A percentile compares a stretch with the other conserved stretches of the same genome.
phyloP scores from a whole-genome alignment of 2,797 vertebrate genomes.

The Triplophysa bombifrons region DNA sequence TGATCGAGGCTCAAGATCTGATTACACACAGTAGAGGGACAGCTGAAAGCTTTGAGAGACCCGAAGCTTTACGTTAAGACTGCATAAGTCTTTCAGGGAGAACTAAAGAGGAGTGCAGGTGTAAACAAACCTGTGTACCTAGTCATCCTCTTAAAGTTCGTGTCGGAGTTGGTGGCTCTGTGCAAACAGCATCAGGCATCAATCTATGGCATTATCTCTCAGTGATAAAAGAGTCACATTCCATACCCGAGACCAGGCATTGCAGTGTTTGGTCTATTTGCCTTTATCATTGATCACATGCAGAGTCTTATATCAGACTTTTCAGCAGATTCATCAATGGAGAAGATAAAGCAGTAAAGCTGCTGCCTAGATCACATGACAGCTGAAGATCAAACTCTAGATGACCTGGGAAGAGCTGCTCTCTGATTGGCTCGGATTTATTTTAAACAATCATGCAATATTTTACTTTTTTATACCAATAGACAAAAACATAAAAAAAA shows the following conservation, averaged over 20 bases:
- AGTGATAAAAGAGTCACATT: conserved; percentile 54
- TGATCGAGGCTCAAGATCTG: conserved; percentile 42
- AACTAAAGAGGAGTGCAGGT: conserved; percentile 6
- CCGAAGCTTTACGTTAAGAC: background rate
- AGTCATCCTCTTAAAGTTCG: conserved; percentile 19
- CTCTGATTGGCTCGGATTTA: conserved; percentile 20
- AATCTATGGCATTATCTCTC: conserved; percentile 33
- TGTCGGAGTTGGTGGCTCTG: conserved; percentile 32
- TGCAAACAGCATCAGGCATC: conserved; percentile 46
- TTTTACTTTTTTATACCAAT: too few species aligned
- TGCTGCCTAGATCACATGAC: conserved; percentile 32
- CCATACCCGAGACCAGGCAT: conserved; percentile 41
- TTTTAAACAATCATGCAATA: too few species aligned
- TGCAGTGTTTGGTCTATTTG: conserved; percentile 55
- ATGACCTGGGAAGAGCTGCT: conserved; percentile 43
- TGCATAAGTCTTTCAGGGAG: background rate
- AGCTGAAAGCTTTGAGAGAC: conserved; percentile 13
- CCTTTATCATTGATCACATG: conserved; percentile 56
- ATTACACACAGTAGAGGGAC: conserved; percentile 37
- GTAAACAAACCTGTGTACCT: conserved; percentile 42
- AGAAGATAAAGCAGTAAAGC: conserved; percentile 41
- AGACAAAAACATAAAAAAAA: too few species aligned
- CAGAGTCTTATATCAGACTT: conserved; percentile 44
- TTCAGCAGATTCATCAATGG: conserved; percentile 26
- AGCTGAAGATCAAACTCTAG: conserved; percentile 43